A percentile compares a stretch with the other conserved stretches of the same genome.
These are phyloP conservation scores for Syrmaticus mikado DNA, from an alignment of 2,113 vertebrate genomes.

Conservation along the genomic window DNA sequence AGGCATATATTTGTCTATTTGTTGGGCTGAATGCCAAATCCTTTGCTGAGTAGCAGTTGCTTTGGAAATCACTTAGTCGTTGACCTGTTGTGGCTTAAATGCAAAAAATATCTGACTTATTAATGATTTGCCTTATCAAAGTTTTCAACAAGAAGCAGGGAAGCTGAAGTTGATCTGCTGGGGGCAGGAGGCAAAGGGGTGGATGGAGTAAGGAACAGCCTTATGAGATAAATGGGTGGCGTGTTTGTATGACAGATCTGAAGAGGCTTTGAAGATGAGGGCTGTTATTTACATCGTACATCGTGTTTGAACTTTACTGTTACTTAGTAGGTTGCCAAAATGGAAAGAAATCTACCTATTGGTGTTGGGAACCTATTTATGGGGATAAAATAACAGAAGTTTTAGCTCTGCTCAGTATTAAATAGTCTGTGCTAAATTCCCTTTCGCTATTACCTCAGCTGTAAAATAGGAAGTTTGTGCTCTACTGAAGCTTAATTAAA, in stretches of 20 bases:
- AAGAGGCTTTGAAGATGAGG: neutral
- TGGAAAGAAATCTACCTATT: neutral
- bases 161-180: neutral
- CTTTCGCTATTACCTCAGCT: slow-evolving; percentile 33
- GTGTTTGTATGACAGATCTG: neutral
- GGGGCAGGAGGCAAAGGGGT: neutral
- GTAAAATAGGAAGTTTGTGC: slow-evolving; percentile 50
- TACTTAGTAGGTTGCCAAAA: neutral
- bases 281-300: neutral
- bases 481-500: slow-evolving; percentile 61
- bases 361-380: neutral
- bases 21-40: neutral
- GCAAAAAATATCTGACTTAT: slow-evolving; percentile 1
- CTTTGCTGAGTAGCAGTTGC: neutral
- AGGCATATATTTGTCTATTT: neutral
- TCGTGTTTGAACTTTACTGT: neutral
- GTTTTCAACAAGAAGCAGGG: neutral
- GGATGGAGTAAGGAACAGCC: neutral
- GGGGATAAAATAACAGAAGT: neutral
- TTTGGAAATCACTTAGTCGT: slow-evolving; percentile 7
- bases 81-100: slow-evolving; percentile 28
- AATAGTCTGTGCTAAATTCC: neutral
- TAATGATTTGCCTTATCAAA: slow-evolving; percentile 23
- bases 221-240: neutral
- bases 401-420: neutral